These are phyloP conservation scores for Tiliqua scincoides DNA, from an alignment of 2,113 vertebrate genomes.

Conservation along the genomic window DNA sequence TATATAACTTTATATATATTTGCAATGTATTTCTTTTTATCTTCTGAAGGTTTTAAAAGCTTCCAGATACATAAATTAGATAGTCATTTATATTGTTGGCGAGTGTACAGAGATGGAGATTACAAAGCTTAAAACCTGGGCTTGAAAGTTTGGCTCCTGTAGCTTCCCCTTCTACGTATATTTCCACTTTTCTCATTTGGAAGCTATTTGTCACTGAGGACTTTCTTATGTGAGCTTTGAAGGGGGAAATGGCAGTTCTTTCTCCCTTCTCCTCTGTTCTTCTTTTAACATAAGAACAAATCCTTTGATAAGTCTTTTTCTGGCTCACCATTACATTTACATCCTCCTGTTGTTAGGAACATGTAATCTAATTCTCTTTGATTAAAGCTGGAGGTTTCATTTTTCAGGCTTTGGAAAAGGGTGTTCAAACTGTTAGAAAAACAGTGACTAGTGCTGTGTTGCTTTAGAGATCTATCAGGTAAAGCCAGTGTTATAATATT, in stretches of 20 bases:
- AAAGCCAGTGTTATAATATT: not conserved
- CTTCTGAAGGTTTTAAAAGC: conserved; percentile 22
- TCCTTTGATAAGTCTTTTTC: not conserved
- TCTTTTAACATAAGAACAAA: not conserved
- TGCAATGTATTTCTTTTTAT: not conserved
- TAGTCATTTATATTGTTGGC: conserved; percentile 14
- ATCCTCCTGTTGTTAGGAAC: conserved; percentile 1
- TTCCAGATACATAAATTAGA: conserved; percentile 36
- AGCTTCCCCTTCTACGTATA: not conserved
- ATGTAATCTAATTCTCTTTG: conserved; percentile 13
- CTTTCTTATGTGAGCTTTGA: conserved; percentile 18
- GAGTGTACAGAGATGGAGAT: conserved; percentile 19
- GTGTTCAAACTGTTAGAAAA: not conserved
- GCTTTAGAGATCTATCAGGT: not conserved
- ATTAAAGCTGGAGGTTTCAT: not conserved
- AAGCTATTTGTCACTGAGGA: not conserved
- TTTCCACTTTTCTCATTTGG: conserved; percentile 7
- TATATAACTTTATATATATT: conserved; percentile 17
- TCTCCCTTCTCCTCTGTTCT: not conserved
- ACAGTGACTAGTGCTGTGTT: not conserved
- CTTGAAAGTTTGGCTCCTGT: conserved; percentile 3
- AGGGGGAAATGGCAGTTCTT: not conserved
- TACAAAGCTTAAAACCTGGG: conserved; percentile 7
- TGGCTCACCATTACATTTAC: not conserved
- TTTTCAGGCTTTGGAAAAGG: not conserved